Evolutionary conservation across 2,797 vertebrate genomes (phyloP).

Genomic region (Sebastes elongatus): DNA sequence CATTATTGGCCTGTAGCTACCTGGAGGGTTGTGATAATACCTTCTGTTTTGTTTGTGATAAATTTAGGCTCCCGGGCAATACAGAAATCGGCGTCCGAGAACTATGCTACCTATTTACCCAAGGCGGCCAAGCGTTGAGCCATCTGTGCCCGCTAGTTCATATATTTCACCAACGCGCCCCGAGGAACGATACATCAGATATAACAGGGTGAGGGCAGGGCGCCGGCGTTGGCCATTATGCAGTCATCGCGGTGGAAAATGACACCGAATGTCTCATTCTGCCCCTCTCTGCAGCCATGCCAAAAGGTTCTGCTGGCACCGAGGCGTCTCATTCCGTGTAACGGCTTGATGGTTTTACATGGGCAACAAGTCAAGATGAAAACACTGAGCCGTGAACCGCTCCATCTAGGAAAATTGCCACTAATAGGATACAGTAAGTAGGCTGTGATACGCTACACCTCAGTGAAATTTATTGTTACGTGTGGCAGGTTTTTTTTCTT

Average conservation of each 20-base stretch:
- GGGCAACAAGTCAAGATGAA: conserved; percentile 52
- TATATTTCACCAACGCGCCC: conserved; percentile 52
- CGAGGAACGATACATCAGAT: conserved; percentile 58
- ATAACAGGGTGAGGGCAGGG: conserved; percentile 45
- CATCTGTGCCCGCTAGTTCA: conserved; percentile 63
- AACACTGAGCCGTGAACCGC: conserved; percentile 20
- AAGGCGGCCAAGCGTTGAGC: conserved; percentile 56
- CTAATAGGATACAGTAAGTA: conserved; percentile 33
- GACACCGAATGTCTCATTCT: conserved; percentile 47
- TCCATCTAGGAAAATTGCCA: conserved; percentile 27
- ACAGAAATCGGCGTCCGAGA: conserved; percentile 35
- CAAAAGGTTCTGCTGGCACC: conserved; percentile 33
- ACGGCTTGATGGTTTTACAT: conserved; percentile 48
- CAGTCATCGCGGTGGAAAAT: conserved; percentile 46
- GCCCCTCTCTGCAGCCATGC: conserved; percentile 16
- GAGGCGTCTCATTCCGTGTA: conserved; percentile 32
- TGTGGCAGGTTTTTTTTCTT: background rate
- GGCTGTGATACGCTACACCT: conserved; percentile 19
- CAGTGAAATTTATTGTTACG: conserved; percentile 4
- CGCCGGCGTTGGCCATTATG: conserved; percentile 34
- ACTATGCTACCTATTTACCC: conserved; percentile 66
- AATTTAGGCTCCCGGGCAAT: conserved; percentile 61
- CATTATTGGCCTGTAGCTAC: conserved; percentile 65
- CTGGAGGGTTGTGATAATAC: conserved; percentile 69
- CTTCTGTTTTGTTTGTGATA: conserved; percentile 74